Conservation (phyloP, 2,113 vertebrate species). For the Procavia capensis region DNA sequence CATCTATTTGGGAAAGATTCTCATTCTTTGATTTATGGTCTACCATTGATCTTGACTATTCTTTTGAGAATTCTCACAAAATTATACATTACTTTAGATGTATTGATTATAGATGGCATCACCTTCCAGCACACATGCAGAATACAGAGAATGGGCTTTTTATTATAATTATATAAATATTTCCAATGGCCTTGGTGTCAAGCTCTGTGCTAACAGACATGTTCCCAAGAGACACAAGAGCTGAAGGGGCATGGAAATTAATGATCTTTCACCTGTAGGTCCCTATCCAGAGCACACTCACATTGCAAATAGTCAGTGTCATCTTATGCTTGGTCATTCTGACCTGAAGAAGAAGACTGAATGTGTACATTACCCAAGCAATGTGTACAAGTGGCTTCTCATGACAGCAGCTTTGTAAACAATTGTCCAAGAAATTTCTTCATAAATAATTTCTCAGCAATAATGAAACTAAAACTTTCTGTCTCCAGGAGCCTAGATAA, state of each 20-base stretch:
- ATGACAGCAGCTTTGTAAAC: neutral
- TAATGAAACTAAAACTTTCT: neutral
- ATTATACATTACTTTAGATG: neutral
- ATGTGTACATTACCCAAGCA: neutral
- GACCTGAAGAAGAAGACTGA: neutral
- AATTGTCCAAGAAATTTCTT: neutral
- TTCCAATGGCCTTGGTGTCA: conserved; percentile 15
- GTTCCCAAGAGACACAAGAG: conserved; percentile 2
- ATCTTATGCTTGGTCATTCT: neutral
- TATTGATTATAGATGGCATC: neutral
- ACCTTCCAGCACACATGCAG: neutral
- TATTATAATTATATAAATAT: conserved; percentile 22
- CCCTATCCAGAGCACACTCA: neutral
- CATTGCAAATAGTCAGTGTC: neutral
- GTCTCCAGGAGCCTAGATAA: neutral
- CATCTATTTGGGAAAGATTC: neutral
- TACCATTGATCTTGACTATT: neutral
- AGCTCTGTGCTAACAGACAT: neutral
- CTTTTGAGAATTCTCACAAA: conserved; percentile 13
- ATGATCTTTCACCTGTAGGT: neutral
- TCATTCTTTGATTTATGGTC: neutral
- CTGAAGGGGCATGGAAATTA: neutral
- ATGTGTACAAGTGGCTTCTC: neutral
- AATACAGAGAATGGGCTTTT: neutral
- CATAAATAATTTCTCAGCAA: conserved; percentile 6